These are phyloP conservation scores for Nomada fabriciana DNA, from an alignment of 2,888 invertebrate genomes.

Conservation along the genomic window DNA sequence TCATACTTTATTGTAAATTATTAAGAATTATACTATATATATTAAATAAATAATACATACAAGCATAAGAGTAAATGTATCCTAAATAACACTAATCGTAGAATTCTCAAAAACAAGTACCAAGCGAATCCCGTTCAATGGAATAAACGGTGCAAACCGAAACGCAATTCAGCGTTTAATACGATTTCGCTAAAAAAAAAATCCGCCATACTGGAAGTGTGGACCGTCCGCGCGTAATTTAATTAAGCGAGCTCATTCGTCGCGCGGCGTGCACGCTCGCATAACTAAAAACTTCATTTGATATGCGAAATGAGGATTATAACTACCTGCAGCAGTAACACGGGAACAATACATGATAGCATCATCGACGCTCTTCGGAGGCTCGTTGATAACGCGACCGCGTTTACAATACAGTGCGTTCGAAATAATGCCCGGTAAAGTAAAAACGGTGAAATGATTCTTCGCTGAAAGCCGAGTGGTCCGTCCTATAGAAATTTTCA, in stretches of 20 bases:
- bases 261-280: neutral
- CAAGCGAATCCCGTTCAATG: neutral
- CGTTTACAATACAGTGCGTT: conserved; percentile 1
- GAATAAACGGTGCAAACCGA: neutral
- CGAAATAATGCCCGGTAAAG: conserved; percentile 22
- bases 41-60: too few species aligned
- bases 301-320: conserved; percentile 12
- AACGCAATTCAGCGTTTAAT: conserved; percentile 8
- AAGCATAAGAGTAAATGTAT: too few species aligned
- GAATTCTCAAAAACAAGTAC: neutral
- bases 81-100: neutral
- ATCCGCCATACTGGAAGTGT: neutral
- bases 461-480: neutral
- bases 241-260: conserved; percentile 19
- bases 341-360: neutral
- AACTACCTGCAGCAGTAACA: conserved; percentile 13
- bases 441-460: conserved; percentile 17
- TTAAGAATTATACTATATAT: too few species aligned
- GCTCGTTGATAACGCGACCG: conserved; percentile 19
- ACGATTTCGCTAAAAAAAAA: neutral
- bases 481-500: neutral
- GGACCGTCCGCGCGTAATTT: neutral
- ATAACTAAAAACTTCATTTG: conserved; percentile 19
- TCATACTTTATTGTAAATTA: too few species aligned
- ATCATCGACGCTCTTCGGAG: conserved; percentile 29